Conservation (phyloP, 92 coral and sea anemone species). For the Siderastrea siderea region DNA sequence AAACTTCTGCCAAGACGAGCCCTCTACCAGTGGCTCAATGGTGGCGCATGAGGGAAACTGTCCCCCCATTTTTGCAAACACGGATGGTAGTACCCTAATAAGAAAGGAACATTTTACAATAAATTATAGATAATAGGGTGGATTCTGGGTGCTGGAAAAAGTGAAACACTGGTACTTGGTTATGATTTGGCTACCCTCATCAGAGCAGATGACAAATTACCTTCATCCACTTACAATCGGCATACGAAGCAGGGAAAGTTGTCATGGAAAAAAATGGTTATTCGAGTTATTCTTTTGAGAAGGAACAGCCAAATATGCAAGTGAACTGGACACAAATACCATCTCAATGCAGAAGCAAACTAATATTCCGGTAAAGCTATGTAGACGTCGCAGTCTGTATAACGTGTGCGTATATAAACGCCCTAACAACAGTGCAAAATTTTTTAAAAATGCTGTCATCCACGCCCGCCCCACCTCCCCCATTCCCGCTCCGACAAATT, state of each 20-base stretch:
- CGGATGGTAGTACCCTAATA: conserved; percentile 29
- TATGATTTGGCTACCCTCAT: conserved; percentile 8
- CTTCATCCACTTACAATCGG: too few relatives aligned
- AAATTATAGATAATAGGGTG: not conserved
- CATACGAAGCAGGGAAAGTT: too few relatives aligned
- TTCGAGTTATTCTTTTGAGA: conserved; percentile 2
- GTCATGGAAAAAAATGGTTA: not conserved
- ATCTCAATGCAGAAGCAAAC: too few relatives aligned
- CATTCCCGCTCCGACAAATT: not conserved
- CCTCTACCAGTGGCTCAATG: conserved; percentile 14
- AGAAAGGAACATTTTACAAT: not conserved
- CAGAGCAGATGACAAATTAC: conserved; percentile 1
- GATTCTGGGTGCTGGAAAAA: not conserved
- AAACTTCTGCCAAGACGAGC: conserved; percentile 11
- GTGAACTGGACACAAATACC: too few relatives aligned
- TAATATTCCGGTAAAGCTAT: too few relatives aligned
- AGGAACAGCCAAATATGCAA: too few relatives aligned
- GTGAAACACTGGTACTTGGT: not conserved
- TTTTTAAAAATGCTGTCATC: too few relatives aligned
- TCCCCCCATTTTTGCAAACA: conserved; percentile 16
- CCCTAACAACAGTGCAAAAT: not conserved
- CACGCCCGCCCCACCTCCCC: not conserved
- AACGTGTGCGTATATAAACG: conserved; percentile 4
- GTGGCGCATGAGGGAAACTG: conserved; percentile 19
- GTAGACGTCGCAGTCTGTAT: not conserved